These are phyloP conservation scores for Tanytarsus gracilentus DNA, from an alignment of 2,888 invertebrate genomes.

Conservation along the genomic window DNA sequence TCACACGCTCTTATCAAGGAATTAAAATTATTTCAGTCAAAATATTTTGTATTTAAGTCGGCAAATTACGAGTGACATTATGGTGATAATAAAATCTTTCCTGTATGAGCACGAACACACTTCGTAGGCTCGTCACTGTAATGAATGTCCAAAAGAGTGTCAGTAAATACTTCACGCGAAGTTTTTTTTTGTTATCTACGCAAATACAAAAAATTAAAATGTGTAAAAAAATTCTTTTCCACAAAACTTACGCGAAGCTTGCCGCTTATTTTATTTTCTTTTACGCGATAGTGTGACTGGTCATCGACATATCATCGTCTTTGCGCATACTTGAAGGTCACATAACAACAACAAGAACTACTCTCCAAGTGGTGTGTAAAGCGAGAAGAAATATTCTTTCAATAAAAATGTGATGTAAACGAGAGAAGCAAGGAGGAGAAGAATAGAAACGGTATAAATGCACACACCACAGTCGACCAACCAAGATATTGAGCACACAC, in stretches of 20 bases:
- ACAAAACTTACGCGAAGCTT: conserved; percentile 6
- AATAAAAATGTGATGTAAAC: not conserved
- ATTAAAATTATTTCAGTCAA: too few relatives aligned
- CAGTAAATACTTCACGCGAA: not conserved
- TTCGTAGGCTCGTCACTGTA: too few relatives aligned
- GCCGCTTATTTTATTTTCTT: not conserved
- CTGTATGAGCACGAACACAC: too few relatives aligned
- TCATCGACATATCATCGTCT: conserved; percentile 45
- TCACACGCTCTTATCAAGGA: too few relatives aligned
- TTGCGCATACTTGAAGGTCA: conserved; percentile 47
- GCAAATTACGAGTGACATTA: too few relatives aligned
- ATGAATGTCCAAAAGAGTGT: too few relatives aligned
- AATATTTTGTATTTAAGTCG: too few relatives aligned
- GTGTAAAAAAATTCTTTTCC: too few relatives aligned
- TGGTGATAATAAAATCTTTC: too few relatives aligned
- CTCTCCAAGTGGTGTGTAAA: not conserved
- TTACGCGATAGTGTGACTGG: conserved; percentile 34
- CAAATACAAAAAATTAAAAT: too few relatives aligned
- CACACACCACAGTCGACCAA: not conserved
- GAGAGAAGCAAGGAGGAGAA: conserved; percentile 1
- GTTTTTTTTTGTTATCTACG: not conserved
- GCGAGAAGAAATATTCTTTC: not conserved
- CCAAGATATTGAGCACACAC: too few relatives aligned
- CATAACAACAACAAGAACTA: conserved; percentile 30
- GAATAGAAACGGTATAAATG: conserved; percentile 23